Percentiles rank a stretch among this genome's conserved stretches.
phyloP scores from a whole-genome alignment of 2,113 vertebrate genomes.

The Cyanoderma ruficeps region DNA sequence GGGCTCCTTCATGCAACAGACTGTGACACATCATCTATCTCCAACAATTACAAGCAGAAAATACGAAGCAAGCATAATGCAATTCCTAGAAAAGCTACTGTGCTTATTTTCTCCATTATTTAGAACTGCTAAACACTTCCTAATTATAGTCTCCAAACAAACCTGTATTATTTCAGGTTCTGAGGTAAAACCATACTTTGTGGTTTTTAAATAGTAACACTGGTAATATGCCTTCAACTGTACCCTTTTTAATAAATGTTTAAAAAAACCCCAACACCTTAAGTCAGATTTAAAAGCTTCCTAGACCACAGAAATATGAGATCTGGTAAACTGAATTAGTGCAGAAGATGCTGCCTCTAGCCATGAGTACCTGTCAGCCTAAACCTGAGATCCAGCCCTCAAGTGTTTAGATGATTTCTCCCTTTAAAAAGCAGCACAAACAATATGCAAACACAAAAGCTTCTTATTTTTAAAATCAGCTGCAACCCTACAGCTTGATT shows the following conservation, averaged over 20 bases:
- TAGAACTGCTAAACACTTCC: not conserved
- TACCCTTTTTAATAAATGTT: not conserved
- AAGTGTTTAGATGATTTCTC: not conserved
- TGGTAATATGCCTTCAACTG: not conserved
- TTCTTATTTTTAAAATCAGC: not conserved
- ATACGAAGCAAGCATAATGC: not conserved
- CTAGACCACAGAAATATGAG: not conserved
- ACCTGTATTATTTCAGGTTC: not conserved
- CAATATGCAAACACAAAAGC: not conserved
- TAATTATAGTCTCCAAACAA: conserved; percentile 2
- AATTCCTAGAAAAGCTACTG: conserved; percentile 9
- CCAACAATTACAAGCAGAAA: not conserved
- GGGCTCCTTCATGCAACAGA: not conserved
- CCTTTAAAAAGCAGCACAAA: not conserved
- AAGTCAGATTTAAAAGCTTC: not conserved
- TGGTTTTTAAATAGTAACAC: not conserved
- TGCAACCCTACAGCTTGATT: not conserved
- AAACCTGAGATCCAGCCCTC: not conserved
- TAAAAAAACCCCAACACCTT: not conserved
- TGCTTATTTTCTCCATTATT: not conserved
- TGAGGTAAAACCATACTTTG: not conserved
- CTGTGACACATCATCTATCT: not conserved
- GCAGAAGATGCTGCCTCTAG: not conserved
- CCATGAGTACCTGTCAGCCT: not conserved
- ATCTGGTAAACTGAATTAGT: not conserved